Conservation (phyloP, 1,140 invertebrate genomes). For the Whitmania pigra region DNA sequence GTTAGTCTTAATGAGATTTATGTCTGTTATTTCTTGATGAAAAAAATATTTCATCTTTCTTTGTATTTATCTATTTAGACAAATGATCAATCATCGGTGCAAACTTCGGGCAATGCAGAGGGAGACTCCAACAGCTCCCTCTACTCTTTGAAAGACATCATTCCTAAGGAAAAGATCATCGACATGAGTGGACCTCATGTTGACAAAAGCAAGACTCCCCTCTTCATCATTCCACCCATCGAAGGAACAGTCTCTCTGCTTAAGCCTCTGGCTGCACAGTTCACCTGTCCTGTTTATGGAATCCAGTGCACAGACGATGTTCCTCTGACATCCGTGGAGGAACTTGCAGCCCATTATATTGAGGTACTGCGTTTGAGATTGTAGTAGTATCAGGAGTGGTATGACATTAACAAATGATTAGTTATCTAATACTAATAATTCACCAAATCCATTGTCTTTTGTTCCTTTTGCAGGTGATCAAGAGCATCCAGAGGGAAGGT, state of each 20-base stretch:
- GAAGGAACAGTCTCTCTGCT: constrained; percentile 68
- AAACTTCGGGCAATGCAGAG: constrained; percentile 28
- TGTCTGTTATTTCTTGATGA: background rate
- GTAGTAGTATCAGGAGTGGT: no score
- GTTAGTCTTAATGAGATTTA: background rate
- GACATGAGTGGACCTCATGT: constrained; percentile 39
- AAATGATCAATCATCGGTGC: background rate
- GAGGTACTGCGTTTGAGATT: constrained; percentile 36
- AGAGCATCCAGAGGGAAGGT: constrained; percentile 60
- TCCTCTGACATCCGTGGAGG: constrained; percentile 56
- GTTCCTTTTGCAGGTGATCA: constrained; percentile 51
- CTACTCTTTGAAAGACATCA: constrained; percentile 39
- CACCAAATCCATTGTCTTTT: constrained; percentile 13
- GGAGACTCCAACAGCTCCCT: constrained; percentile 33
- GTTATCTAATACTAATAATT: no score
- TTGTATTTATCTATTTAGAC: background rate
- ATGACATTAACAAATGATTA: no score
- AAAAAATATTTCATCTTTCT: background rate
- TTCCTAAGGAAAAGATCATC: constrained; percentile 44
- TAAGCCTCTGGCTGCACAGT: constrained; percentile 42
- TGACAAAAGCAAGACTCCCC: constrained; percentile 38
- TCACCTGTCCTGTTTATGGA: constrained; percentile 69
- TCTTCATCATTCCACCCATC: constrained; percentile 77
- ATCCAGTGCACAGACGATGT: constrained; percentile 69
- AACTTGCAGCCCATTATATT: constrained; percentile 67